These are phyloP conservation scores for rat (Rattus norvegicus) DNA, from an alignment of 2,113 vertebrate genomes.

Conservation along the genomic window GRCr8 NC_086028.1:4322001-4322500, in stretches of 20 bases:
- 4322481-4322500: background rate
- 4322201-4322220: background rate
- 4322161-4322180: background rate
- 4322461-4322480: background rate
- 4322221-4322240: background rate
- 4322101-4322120: conserved; percentile 55
- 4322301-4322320: background rate
- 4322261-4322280: conserved; percentile 61
- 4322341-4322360: conserved; percentile 8
- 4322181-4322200: background rate
- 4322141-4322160: background rate
- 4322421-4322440: background rate
- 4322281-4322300: conserved; percentile 55
- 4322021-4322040: background rate
- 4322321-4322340: conserved; percentile 41
- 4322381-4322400: background rate
- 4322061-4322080: background rate
- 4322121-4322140: conserved; percentile 61
- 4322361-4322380: conserved; percentile 2
- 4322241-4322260: conserved; percentile 47
- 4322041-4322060: conserved; percentile 22
- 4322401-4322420: background rate
- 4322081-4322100: conserved; percentile 54
- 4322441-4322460: background rate
- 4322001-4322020: background rate